Evolutionary conservation across 2,888 invertebrate genomes (phyloP).

Genomic region (Dynastes grantii): DNA sequence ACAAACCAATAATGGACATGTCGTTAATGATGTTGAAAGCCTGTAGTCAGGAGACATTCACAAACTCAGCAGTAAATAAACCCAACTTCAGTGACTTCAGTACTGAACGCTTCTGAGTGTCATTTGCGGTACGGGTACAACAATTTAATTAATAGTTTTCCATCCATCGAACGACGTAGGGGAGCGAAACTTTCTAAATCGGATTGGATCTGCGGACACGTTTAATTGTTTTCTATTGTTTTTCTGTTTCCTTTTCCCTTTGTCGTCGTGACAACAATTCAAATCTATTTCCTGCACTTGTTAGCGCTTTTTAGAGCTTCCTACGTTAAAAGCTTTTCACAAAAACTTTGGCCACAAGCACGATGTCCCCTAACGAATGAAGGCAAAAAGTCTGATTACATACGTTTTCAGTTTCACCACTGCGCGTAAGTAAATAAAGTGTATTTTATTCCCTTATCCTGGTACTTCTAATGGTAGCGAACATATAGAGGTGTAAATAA

Average conservation of each 20-base stretch:
- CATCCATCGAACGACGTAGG: slow-evolving; percentile 47
- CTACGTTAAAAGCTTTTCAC: slow-evolving; percentile 22
- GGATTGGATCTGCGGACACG: slow-evolving; percentile 34
- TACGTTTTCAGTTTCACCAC: slow-evolving; percentile 4
- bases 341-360: slow-evolving; percentile 1
- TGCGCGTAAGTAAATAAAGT: too few species aligned
- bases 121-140: slow-evolving; percentile 56
- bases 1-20: slow-evolving; percentile 41
- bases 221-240: slow-evolving; percentile 48
- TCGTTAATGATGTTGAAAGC: slow-evolving; percentile 40
- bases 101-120: slow-evolving; percentile 42
- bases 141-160: slow-evolving; percentile 59
- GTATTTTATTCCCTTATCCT: too few species aligned
- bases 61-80: slow-evolving; percentile 50
- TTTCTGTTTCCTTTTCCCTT: slow-evolving; percentile 36
- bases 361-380: slow-evolving; percentile 5
- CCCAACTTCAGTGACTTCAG: slow-evolving; percentile 46
- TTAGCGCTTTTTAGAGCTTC: slow-evolving; percentile 21
- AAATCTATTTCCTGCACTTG: slow-evolving; percentile 39
- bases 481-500: background rate
- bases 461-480: background rate
- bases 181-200: slow-evolving; percentile 44
- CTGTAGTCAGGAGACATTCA: slow-evolving; percentile 34
- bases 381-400: slow-evolving; percentile 2
- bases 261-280: slow-evolving; percentile 39